Percentiles rank a stretch among this genome's conserved stretches.
These are phyloP conservation scores for Alsophila aescularia DNA, from an alignment of 2,888 invertebrate genomes.

Conservation along the genomic window DNA sequence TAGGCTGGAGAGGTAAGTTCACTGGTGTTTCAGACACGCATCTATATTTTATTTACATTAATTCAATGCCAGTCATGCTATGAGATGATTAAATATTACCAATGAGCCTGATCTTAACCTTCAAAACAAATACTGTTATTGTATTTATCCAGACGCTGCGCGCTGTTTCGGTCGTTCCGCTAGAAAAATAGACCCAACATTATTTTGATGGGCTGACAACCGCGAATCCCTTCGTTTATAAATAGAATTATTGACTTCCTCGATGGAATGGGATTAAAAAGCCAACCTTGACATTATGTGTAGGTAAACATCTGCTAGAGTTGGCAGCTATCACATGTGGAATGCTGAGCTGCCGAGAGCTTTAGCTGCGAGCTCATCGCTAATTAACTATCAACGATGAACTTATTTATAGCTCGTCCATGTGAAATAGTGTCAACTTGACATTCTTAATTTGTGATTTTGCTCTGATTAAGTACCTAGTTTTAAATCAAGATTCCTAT, in stretches of 20 bases:
- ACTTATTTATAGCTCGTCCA: conserved; percentile 48
- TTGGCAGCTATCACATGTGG: conserved; percentile 49
- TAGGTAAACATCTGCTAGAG: conserved; percentile 47
- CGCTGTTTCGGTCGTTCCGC: background rate
- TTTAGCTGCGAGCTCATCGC: conserved; percentile 53
- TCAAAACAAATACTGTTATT: too few species aligned
- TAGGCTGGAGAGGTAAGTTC: conserved; percentile 1
- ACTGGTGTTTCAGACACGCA: conserved; percentile 4
- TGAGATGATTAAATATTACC: background rate
- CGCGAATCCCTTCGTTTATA: conserved; percentile 16
- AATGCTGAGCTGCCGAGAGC: conserved; percentile 67
- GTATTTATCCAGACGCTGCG: too few species aligned
- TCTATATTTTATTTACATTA: background rate
- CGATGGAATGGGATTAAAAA: conserved; percentile 50
- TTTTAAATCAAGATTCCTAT: too few species aligned
- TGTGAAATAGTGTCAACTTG: conserved; percentile 27
- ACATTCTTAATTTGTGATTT: conserved; percentile 19
- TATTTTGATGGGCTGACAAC: conserved; percentile 19
- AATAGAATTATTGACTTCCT: conserved; percentile 41
- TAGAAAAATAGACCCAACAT: conserved; percentile 1
- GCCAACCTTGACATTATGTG: conserved; percentile 51
- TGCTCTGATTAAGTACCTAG: too few species aligned
- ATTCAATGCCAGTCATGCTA: too few species aligned
- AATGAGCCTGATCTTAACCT: background rate
- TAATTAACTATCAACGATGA: conserved; percentile 56